A percentile compares a stretch with the other conserved stretches of the same genome.
These are phyloP conservation scores for Spilogale gracilis DNA, from an alignment of 2,113 vertebrate species.

Conservation along the genomic window DNA sequence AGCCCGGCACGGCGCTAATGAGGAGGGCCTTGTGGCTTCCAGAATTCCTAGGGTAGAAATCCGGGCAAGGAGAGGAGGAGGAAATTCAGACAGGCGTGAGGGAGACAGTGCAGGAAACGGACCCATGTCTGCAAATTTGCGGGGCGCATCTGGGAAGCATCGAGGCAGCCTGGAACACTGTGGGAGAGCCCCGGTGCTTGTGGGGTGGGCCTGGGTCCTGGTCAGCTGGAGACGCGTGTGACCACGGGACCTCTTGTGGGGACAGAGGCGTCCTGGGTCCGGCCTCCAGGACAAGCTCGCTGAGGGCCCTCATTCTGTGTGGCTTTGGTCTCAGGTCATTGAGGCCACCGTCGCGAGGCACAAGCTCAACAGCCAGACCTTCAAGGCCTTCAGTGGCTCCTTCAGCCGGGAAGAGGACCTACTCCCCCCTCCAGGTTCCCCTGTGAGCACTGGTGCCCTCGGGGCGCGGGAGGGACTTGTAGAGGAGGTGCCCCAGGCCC, in stretches of 20 bases:
- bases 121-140: accelerated
- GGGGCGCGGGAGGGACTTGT: not conserved
- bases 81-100: not conserved
- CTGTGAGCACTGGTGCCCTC: slow-evolving; percentile 86
- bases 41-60: not conserved
- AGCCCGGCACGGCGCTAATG: not conserved
- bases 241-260: accelerated
- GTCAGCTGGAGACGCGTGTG: not conserved
- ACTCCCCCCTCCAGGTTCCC: slow-evolving; percentile 87
- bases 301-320: not conserved
- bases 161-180: not conserved
- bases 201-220: not conserved
- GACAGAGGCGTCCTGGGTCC: not conserved
- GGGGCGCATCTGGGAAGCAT: not conserved
- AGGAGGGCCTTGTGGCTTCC: not conserved
- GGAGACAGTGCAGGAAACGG: not conserved
- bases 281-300: accelerated
- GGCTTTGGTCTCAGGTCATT: slow-evolving; percentile 91
- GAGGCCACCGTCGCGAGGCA: slow-evolving; percentile 95
- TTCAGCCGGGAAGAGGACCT: slow-evolving; percentile 94
- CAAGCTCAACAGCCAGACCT: slow-evolving; percentile 98
- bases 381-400: slow-evolving; percentile 94
- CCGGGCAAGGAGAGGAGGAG: not conserved
- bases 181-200: accelerated
- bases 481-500: not conserved